A percentile compares a stretch with the other conserved stretches of the same genome.
Evolutionary conservation across 2,888 invertebrate species (phyloP).

Genomic region (Gandaritis pyraliata): DNA sequence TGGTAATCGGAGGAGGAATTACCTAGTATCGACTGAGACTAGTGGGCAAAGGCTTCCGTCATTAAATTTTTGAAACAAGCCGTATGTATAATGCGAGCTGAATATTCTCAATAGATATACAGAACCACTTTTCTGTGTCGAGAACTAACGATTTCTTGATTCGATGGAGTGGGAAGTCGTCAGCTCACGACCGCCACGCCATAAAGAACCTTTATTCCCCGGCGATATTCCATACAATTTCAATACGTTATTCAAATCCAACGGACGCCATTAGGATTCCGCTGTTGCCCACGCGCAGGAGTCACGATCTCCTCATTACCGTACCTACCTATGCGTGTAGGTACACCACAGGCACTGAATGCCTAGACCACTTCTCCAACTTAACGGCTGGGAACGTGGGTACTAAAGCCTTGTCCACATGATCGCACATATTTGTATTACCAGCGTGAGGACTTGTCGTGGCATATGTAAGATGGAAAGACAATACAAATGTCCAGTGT

Average conservation of each 20-base stretch:
- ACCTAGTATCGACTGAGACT: too few relatives aligned
- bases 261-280: constrained; percentile 28
- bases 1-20: too few relatives aligned
- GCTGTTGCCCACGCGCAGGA: constrained; percentile 14
- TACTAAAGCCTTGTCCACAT: constrained; percentile 3
- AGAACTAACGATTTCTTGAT: too few relatives aligned
- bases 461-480: too few relatives aligned
- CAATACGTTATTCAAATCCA: constrained; percentile 28
- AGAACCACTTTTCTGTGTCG: too few relatives aligned
- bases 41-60: too few relatives aligned
- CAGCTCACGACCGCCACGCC: too few relatives aligned
- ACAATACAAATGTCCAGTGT: too few relatives aligned
- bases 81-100: too few relatives aligned
- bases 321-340: neutral
- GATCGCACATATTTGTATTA: neutral
- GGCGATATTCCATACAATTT: constrained; percentile 7
- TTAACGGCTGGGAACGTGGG: constrained; percentile 14
- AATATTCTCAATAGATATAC: too few relatives aligned
- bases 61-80: too few relatives aligned
- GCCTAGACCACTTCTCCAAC: constrained; percentile 8
- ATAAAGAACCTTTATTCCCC: neutral
- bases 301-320: constrained; percentile 28
- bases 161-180: too few relatives aligned
- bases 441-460: neutral
- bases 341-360: constrained; percentile 1